Base-by-base conservation (phyloP, 2,797 vertebrate genomes). In the Thalassophryne amazonica region DNA sequence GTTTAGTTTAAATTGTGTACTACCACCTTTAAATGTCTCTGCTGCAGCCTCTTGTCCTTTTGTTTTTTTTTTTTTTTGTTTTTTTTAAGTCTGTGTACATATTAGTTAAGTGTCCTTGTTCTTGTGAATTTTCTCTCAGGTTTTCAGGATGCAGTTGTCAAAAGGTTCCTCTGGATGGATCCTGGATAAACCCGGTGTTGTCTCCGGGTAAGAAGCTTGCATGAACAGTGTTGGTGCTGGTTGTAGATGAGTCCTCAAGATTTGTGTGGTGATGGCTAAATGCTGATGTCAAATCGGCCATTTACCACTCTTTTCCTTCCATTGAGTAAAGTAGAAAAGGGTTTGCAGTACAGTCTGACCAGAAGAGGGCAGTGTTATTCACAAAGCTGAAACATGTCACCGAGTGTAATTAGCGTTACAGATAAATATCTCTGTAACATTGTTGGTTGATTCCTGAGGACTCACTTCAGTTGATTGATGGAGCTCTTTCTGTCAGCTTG, bases 351-450 rank as follows among this genome's bases (percentile, higher is more conserved):
- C 20, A 40, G 25, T 59, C 2, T 0, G 30, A 6, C 76, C 85
- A 80, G 60, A 48, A 60, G 82, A 83, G 65, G 86, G 84, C 70
- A 62, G 35, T 67, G 62, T 69, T 77, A 68, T 43, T 72, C 45
- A 50, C 9, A 23, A 5, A 43, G n/a, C 14, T 12, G 41, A 38
- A 42, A 18, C 1, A 0, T 32, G 43, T 49, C 29, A 50, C 34
- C 29, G 57, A 7, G 1, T 7, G 16, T 4, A 14, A 1, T 4
- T 11, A 4, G 25, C 12, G 29, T 9, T 18, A 0, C 4, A 13
- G 13, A n/a, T n/a, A n/a, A n/a, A n/a, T n/a, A n/a, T n/a, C n/a
- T n/a, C n/a, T 6, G 18, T 22, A 12, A 19, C 52, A 40, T 35
- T 31, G 1, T 1, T 4, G n/a, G 3, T 12, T 13, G 20, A 21